These are phyloP conservation scores for Hippocampus barbouri DNA, from an alignment of 2,113 vertebrate genomes.

Conservation along the genomic window DNA sequence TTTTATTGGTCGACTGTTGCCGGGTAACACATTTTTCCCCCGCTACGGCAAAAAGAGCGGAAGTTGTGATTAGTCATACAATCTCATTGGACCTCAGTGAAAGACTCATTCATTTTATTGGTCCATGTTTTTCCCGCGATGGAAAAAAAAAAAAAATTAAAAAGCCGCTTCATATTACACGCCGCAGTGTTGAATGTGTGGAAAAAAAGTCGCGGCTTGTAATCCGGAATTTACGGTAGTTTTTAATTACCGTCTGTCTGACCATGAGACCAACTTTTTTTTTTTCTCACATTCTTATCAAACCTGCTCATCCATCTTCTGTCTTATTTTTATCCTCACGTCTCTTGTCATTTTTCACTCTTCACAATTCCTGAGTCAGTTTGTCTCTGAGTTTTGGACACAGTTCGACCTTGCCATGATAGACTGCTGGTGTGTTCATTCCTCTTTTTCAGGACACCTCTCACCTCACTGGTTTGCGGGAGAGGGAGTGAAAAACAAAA, in stretches of 20 bases:
- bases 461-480: constrained; percentile 53
- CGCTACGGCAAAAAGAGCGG: no score
- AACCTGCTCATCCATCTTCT: constrained; percentile 25
- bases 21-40: no score
- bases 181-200: no score
- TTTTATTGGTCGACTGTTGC: no score
- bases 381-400: constrained; percentile 69
- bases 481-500: constrained; percentile 69
- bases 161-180: no score
- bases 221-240: no score
- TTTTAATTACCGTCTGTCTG: background rate
- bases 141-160: no score
- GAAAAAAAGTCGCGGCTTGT: no score
- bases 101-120: no score
- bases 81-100: no score
- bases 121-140: no score
- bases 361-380: constrained; percentile 5
- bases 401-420: constrained; percentile 87
- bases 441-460: constrained; percentile 57
- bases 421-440: constrained; percentile 74
- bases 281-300: background rate
- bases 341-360: constrained; percentile 25
- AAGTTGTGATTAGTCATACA: no score
- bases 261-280: background rate
- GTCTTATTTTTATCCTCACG: constrained; percentile 31